Percentiles rank a stretch among this genome's conserved stretches.
phyloP scores from a whole-genome alignment of 2,113 vertebrate genomes.

The Hippocampus abdominalis region DNA sequence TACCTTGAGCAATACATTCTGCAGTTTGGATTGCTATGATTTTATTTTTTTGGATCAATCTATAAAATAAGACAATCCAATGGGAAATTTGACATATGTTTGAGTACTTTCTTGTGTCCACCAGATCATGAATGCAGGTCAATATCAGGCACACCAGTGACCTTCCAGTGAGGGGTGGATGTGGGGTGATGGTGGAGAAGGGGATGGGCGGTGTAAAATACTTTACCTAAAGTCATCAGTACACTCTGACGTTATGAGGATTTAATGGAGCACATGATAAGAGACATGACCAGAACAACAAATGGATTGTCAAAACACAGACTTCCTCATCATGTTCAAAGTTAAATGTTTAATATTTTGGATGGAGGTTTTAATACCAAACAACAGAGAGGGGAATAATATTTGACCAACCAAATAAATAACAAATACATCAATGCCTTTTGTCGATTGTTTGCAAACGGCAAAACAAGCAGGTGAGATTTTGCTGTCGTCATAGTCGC shows the following conservation, averaged over 20 bases:
- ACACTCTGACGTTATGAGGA: constrained; percentile 19
- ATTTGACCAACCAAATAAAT: too few species aligned
- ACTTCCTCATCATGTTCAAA: not conserved
- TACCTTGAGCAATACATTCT: not conserved
- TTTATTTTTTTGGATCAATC: not conserved
- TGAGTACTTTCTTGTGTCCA: constrained; percentile 6
- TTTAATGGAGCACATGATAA: constrained; percentile 1
- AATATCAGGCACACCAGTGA: constrained; percentile 5
- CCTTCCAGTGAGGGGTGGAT: not conserved
- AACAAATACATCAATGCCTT: too few species aligned
- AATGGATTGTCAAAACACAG: not conserved
- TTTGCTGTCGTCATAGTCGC: too few species aligned
- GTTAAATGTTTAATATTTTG: not conserved
- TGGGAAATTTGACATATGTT: not conserved
- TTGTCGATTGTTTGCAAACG: too few species aligned
- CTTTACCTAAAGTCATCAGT: constrained; percentile 18
- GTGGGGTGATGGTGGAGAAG: not conserved
- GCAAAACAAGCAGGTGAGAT: too few species aligned
- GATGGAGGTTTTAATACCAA: too few species aligned
- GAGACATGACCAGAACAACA: constrained; percentile 2
- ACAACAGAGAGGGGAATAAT: too few species aligned
- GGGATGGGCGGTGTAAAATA: constrained; percentile 4
- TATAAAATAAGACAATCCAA: not conserved
- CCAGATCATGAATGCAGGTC: not conserved
- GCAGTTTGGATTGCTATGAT: not conserved